A percentile compares a stretch with the other conserved stretches of the same genome.
phyloP scores from a whole-genome alignment of 2,888 invertebrate genomes.

The Lasioglossum lativentre region DNA sequence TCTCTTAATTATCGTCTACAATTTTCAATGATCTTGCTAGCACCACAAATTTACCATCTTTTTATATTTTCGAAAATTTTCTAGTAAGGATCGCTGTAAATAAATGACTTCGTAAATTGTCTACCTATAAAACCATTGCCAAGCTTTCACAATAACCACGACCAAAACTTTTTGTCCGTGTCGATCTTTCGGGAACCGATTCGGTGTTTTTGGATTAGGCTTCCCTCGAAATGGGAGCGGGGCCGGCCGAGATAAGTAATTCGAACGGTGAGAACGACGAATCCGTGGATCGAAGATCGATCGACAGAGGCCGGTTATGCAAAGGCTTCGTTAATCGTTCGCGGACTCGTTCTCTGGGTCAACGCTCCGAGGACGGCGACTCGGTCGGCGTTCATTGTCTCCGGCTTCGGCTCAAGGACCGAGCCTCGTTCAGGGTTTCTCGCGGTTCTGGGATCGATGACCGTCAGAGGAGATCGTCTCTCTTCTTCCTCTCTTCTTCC shows the following conservation, averaged over 20 bases:
- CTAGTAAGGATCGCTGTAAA: too few species aligned
- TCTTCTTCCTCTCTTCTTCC: constrained; percentile 33
- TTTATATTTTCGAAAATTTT: too few species aligned
- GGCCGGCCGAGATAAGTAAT: not conserved
- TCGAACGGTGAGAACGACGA: constrained; percentile 23
- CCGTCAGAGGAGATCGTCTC: constrained; percentile 64
- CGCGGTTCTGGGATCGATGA: constrained; percentile 69
- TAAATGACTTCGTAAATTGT: too few species aligned
- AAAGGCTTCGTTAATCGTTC: constrained; percentile 67
- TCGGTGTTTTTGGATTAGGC: not conserved
- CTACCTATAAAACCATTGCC: too few species aligned
- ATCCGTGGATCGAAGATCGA: constrained; percentile 52
- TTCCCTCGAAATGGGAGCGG: not conserved
- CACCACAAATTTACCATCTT: too few species aligned
- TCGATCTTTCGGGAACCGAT: not conserved
- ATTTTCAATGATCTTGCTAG: too few species aligned
- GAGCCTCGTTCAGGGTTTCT: constrained; percentile 63
- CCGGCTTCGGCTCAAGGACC: constrained; percentile 67
- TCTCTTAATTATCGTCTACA: too few species aligned
- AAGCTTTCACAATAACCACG: too few species aligned
- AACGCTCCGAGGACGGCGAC: constrained; percentile 69
- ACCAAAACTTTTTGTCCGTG: too few species aligned
- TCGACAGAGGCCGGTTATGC: constrained; percentile 67
- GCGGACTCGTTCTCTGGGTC: constrained; percentile 69
- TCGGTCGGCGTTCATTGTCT: constrained; percentile 66